A percentile compares a stretch with the other conserved stretches of the same genome.
These are phyloP conservation scores for Bufotes viridis DNA, from an alignment of 2,797 vertebrate species.

Conservation along the genomic window DNA sequence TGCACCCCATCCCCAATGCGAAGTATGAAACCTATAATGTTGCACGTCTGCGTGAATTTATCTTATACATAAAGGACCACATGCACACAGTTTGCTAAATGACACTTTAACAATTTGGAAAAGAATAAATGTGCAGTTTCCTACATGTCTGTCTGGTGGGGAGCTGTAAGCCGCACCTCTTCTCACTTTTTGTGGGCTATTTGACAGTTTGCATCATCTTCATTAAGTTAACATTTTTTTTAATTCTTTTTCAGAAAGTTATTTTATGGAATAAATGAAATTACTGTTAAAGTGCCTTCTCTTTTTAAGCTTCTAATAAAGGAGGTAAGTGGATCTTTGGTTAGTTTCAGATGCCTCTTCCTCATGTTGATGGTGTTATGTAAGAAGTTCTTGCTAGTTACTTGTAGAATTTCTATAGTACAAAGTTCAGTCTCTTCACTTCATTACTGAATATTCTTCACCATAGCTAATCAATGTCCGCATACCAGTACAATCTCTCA, in stretches of 20 bases:
- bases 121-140: too few species aligned
- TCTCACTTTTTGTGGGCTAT: too few species aligned
- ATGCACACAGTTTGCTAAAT: too few species aligned
- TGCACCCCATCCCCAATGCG: too few species aligned
- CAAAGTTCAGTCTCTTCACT: neutral
- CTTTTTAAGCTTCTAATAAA: slow-evolving; percentile 99
- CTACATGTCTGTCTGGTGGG: too few species aligned
- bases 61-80: too few species aligned
- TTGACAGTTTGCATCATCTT: neutral
- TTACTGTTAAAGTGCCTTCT: slow-evolving; percentile 99
- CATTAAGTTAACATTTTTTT: neutral
- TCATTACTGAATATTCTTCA: neutral
- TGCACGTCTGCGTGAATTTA: too few species aligned
- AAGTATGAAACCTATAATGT: too few species aligned
- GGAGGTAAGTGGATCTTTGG: slow-evolving; percentile 81
- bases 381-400: neutral
- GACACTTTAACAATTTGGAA: too few species aligned
- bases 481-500: too few species aligned
- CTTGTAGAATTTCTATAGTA: neutral
- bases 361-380: neutral
- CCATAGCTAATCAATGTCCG: too few species aligned
- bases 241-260: slow-evolving; percentile 80
- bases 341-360: neutral
- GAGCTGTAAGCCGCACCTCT: too few species aligned
- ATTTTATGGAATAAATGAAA: slow-evolving; percentile 97